phyloP scores from a whole-genome alignment of 64 coral and sea anemone species.

The Pachyseris speciosa region DNA sequence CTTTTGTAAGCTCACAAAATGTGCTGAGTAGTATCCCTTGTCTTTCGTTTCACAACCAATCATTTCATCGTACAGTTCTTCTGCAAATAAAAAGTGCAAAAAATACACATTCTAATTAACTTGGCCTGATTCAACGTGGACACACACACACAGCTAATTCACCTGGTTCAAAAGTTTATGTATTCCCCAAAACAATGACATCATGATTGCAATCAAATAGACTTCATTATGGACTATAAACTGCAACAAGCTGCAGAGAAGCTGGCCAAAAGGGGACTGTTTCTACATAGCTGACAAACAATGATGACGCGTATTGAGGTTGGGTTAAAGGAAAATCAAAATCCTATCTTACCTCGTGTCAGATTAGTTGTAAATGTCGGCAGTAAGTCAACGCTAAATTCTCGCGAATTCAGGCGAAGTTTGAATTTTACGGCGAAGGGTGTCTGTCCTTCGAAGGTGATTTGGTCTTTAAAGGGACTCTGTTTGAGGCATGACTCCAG shows the following conservation, averaged over 20 bases:
- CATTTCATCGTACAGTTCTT: constrained; percentile 22
- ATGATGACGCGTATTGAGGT: not conserved
- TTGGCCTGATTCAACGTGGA: not conserved
- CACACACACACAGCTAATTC: not conserved
- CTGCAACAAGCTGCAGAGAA: not conserved
- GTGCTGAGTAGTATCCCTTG: constrained; percentile 8
- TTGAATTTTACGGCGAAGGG: constrained; percentile 18
- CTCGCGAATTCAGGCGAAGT: not conserved
- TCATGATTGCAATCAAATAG: not conserved
- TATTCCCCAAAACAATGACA: not conserved
- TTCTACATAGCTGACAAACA: not conserved
- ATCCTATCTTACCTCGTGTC: not conserved
- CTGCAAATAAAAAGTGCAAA: not conserved
- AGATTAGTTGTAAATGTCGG: not conserved
- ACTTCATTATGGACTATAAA: not conserved
- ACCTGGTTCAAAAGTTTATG: not conserved
- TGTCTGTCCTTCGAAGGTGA: not conserved
- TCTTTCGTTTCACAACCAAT: too few species aligned
- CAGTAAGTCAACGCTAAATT: not conserved
- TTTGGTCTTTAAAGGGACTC: not conserved
- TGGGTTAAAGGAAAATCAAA: not conserved
- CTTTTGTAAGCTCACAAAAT: constrained; percentile 23
- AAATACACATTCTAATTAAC: not conserved
- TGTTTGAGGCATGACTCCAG: not conserved
- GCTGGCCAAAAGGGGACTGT: not conserved